phyloP scores from a whole-genome alignment of 2,888 invertebrate genomes.

The Idaea straminata region DNA sequence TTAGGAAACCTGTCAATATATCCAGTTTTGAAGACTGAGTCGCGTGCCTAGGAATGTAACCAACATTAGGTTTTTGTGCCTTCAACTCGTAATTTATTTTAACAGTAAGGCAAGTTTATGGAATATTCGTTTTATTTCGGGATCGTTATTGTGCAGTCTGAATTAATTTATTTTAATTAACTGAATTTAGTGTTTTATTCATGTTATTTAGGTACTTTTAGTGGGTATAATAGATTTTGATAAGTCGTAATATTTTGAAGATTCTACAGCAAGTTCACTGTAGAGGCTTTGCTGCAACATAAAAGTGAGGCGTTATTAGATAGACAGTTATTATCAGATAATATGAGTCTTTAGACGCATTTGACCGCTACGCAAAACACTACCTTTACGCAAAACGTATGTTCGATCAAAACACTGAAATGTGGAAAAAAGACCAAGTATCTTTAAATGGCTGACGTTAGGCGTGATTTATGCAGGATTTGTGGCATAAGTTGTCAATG shows the following conservation, averaged over 20 bases:
- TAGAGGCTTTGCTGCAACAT: background rate
- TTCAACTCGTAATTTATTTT: background rate
- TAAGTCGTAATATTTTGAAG: background rate
- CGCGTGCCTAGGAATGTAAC: constrained; percentile 54
- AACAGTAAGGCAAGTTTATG: background rate
- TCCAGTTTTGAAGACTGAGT: constrained; percentile 42
- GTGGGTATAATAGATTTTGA: background rate
- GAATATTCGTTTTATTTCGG: background rate
- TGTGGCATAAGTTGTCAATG: no score
- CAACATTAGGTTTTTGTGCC: constrained; percentile 23
- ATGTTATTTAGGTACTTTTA: background rate
- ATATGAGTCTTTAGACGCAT: no score
- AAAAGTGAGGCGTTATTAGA: background rate
- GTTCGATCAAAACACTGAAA: no score
- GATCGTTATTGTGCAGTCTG: background rate
- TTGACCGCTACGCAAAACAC: no score
- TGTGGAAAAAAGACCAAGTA: no score
- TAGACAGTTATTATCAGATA: no score
- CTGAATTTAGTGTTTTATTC: background rate
- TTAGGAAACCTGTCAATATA: constrained; percentile 63
- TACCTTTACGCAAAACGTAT: no score
- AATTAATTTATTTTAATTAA: background rate
- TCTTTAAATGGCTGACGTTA: no score
- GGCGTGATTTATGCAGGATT: no score
- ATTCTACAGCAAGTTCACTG: background rate